Percentiles rank a stretch among this genome's conserved stretches.
phyloP scores from a whole-genome alignment of 2,113 vertebrate species.

The Melanerpes formicivorus region DNA sequence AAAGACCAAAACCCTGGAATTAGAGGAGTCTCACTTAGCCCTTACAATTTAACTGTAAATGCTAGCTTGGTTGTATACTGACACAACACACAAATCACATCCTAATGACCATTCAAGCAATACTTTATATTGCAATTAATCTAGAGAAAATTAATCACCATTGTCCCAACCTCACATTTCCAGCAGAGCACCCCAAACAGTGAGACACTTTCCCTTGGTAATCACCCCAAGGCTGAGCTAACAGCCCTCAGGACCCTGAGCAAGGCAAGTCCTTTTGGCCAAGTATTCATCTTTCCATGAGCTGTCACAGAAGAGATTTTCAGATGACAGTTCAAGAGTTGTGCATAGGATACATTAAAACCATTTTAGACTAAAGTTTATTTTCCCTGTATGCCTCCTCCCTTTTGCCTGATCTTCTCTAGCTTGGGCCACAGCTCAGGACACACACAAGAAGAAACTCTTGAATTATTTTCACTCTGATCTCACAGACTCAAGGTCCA shows the following conservation, averaged over 20 bases:
- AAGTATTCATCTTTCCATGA: not conserved
- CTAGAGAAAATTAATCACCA: not conserved
- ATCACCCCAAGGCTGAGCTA: not conserved
- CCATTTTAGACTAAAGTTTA: not conserved
- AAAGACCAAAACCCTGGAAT: not conserved
- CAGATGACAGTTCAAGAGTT: not conserved
- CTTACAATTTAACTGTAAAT: not conserved
- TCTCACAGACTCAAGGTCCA: not conserved
- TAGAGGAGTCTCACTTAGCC: not conserved
- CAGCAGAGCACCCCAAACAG: not conserved
- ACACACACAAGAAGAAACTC: not conserved
- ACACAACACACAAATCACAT: not conserved
- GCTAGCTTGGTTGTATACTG: not conserved
- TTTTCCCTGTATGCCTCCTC: not conserved
- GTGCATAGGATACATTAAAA: not conserved
- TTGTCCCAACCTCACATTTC: not conserved
- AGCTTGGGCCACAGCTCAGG: constrained; percentile 20
- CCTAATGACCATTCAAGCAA: not conserved
- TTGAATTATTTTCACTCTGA: constrained; percentile 25
- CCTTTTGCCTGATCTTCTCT: not conserved
- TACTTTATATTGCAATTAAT: not conserved
- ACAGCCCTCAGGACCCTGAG: not conserved
- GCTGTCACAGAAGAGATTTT: not conserved
- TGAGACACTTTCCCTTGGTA: not conserved
- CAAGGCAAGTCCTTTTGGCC: not conserved